Base-by-base conservation (phyloP, 2,113 vertebrate genomes). In the Malurus melanocephalus region DNA sequence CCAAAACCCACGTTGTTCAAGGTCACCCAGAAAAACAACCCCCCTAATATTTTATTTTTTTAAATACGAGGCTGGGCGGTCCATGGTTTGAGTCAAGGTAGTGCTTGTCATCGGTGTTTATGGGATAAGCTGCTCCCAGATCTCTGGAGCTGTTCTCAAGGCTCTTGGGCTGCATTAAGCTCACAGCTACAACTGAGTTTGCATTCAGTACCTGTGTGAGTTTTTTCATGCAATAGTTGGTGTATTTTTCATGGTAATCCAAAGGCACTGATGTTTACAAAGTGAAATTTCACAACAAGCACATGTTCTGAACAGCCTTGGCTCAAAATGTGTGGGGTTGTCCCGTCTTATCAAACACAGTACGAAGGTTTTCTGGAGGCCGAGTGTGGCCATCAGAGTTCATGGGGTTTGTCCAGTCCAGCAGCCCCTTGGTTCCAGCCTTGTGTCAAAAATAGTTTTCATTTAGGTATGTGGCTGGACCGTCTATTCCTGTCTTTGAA, bases 21-120 rank as follows among this genome's bases (percentile, higher is more conserved):
- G 82, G 84, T 85, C 89, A 84, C 43, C 11, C 67, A 71, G 72
- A 76, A 82, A 92, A 93, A 86, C 35, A 87, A 73, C n/a, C 21
- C 28, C 56, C 21, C 21, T 38, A 7, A 26, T 80, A 28, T 61
- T 73, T 73, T 33, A 5, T 26, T 27, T 51, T 69, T 73, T 38
- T n/a, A 14, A 3, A 46, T 33, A 26, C 4, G 1, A 13, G 65
- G 18, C n/a, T 43, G 84, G 43, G 56, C 22, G 0, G 61, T 56
- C 67, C 13, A 0, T 55, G 64, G 27, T 64, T 52, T 51, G 16
- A 18, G 38, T 61, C 46, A 86, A 38, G 72, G 57, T 69, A 53
- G 27, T 69, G 24, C 43, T 74, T 73, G 51, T 92, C 53, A 17
- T 60, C 75, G 80, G 66, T 60, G 23, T 81, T 85, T 87, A 48